Percentiles rank a stretch among this genome's conserved stretches.
These are phyloP conservation scores for Calameuta filiformis DNA, from an alignment of 2,888 invertebrate genomes.

Conservation along the genomic window DNA sequence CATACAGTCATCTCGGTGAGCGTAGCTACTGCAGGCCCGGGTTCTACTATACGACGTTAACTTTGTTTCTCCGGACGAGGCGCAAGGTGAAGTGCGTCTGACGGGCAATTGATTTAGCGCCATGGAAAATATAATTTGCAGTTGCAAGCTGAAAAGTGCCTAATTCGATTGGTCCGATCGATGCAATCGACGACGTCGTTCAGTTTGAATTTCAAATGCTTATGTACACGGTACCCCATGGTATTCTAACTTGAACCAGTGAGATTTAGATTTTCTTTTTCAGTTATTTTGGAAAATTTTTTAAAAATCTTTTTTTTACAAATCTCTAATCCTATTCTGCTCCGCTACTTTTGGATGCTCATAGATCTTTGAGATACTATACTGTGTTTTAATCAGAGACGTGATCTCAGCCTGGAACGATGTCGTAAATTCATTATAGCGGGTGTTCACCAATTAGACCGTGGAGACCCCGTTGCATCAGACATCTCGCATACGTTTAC, in stretches of 20 bases:
- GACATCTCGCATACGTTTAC: conserved; percentile 18
- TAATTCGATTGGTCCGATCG: background rate
- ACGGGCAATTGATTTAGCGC: conserved; percentile 29
- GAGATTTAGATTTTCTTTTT: background rate
- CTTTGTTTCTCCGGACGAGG: conserved; percentile 26
- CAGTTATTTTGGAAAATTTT: background rate
- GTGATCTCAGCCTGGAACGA: conserved; percentile 12
- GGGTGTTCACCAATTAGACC: conserved; percentile 28
- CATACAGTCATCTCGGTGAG: background rate
- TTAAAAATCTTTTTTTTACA: background rate
- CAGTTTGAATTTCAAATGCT: background rate
- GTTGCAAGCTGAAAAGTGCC: conserved; percentile 17
- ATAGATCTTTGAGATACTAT: background rate
- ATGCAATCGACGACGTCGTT: background rate
- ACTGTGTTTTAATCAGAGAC: background rate
- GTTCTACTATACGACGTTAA: conserved; percentile 13
- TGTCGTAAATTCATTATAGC: conserved; percentile 36
- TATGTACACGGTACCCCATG: background rate
- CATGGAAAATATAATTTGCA: conserved; percentile 29
- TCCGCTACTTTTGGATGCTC: background rate
- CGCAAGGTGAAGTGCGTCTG: background rate
- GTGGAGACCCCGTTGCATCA: conserved; percentile 6
- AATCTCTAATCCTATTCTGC: background rate
- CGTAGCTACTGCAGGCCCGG: background rate
- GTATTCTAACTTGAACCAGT: background rate